These are phyloP conservation scores for Calyptomena viridis DNA, from an alignment of 2,113 vertebrate genomes.

Conservation along the genomic window DNA sequence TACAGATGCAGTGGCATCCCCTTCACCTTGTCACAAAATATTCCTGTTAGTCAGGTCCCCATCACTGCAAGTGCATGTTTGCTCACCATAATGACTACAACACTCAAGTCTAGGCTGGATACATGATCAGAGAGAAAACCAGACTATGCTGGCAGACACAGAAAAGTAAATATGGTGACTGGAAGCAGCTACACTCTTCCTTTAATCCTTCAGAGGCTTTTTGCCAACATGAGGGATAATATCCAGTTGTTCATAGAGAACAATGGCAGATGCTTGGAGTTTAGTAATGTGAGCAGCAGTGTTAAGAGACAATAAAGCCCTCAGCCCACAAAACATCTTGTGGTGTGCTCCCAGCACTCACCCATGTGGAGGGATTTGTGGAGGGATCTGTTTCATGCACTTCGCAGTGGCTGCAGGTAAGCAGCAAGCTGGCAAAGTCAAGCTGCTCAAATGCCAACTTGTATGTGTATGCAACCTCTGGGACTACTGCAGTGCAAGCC, in stretches of 20 bases:
- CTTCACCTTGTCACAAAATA: background rate
- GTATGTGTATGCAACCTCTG: background rate
- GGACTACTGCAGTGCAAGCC: background rate
- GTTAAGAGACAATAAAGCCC: background rate
- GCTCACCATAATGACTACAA: background rate
- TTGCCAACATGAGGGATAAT: background rate
- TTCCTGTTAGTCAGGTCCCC: background rate
- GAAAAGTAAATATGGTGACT: background rate
- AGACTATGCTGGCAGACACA: background rate
- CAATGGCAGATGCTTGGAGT: background rate
- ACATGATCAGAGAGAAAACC: background rate
- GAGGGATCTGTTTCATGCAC: background rate
- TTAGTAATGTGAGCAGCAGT: background rate
- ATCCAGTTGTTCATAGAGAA: background rate
- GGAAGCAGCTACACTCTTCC: background rate
- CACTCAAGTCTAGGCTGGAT: background rate
- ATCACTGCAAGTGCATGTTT: background rate
- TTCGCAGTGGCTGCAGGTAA: background rate
- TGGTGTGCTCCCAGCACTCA: background rate
- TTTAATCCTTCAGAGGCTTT: background rate
- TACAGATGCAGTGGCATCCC: background rate
- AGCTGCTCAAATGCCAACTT: background rate
- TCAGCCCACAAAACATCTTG: background rate
- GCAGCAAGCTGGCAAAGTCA: background rate
- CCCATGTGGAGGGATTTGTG: background rate